These are phyloP conservation scores for Apocrypta bakeri DNA, from an alignment of 1,140 invertebrate genomes.

Conservation along the genomic window DNA sequence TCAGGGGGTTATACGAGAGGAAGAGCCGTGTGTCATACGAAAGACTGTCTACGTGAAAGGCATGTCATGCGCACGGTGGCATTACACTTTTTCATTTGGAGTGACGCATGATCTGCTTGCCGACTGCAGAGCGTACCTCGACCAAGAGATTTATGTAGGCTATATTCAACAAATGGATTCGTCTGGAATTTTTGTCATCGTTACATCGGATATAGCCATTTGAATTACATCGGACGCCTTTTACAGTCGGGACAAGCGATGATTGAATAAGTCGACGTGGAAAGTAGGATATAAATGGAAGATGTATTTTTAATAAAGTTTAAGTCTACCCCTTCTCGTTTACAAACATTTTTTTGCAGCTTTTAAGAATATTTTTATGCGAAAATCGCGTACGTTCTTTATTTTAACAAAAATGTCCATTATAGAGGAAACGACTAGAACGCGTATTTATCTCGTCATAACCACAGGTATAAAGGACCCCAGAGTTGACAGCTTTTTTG, in stretches of 20 bases:
- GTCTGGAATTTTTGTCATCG: constrained; percentile 11
- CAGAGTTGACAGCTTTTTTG: not conserved
- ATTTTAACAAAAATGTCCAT: too few relatives aligned
- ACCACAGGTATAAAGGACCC: too few relatives aligned
- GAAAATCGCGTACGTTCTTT: too few relatives aligned
- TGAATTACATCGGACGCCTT: not conserved
- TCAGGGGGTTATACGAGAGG: not conserved
- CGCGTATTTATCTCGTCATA: too few relatives aligned
- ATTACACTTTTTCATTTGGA: constrained; percentile 29
- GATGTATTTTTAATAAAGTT: too few relatives aligned
- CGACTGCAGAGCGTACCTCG: not conserved
- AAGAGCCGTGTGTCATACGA: not conserved
- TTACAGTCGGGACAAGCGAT: not conserved
- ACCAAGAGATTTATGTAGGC: not conserved
- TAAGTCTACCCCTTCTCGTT: too few relatives aligned
- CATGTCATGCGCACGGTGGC: constrained; percentile 6
- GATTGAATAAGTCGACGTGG: too few relatives aligned
- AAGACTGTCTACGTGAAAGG: constrained; percentile 27
- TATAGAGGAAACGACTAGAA: too few relatives aligned
- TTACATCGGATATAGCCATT: not conserved
- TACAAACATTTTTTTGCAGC: too few relatives aligned
- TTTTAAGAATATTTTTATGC: too few relatives aligned
- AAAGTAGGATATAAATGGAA: too few relatives aligned
- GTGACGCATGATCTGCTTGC: constrained; percentile 14
- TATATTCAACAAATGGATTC: constrained; percentile 22